A percentile compares a stretch with the other conserved stretches of the same genome.
phyloP scores from a whole-genome alignment of 2,797 vertebrate species.

The Pangasius djambal region DNA sequence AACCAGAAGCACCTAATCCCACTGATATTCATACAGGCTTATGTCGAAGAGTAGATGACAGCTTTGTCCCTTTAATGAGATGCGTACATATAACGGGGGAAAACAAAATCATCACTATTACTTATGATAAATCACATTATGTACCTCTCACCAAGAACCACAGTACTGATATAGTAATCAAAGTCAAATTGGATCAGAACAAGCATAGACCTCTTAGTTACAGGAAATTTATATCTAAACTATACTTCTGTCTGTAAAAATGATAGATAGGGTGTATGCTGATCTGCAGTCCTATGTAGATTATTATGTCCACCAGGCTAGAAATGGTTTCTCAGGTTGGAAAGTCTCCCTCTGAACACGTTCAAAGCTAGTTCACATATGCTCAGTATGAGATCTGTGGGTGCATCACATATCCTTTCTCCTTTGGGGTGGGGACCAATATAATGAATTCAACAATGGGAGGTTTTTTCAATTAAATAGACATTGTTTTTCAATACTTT shows the following conservation, averaged over 20 bases:
- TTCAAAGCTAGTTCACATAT: no score
- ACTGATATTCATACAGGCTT: not conserved
- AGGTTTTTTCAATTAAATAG: no score
- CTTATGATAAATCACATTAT: not conserved
- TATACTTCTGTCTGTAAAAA: not conserved
- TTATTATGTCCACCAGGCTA: no score
- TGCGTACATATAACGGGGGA: not conserved
- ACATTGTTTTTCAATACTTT: no score
- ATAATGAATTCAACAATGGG: no score
- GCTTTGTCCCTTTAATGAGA: not conserved
- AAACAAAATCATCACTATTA: not conserved
- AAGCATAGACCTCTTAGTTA: not conserved
- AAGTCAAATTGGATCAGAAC: not conserved
- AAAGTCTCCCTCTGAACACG: no score
- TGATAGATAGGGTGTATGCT: no score
- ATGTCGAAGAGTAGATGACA: no score
- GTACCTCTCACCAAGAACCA: not conserved
- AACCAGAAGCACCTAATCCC: not conserved
- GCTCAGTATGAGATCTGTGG: no score
- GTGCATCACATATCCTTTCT: no score
- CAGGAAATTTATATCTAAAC: not conserved
- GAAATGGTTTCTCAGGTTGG: no score
- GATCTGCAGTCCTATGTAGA: constrained; percentile 55
- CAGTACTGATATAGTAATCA: not conserved
- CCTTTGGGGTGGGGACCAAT: no score